Conservation (phyloP, 1,140 invertebrate genomes). For the Drosophila pseudoananassae region DNA sequence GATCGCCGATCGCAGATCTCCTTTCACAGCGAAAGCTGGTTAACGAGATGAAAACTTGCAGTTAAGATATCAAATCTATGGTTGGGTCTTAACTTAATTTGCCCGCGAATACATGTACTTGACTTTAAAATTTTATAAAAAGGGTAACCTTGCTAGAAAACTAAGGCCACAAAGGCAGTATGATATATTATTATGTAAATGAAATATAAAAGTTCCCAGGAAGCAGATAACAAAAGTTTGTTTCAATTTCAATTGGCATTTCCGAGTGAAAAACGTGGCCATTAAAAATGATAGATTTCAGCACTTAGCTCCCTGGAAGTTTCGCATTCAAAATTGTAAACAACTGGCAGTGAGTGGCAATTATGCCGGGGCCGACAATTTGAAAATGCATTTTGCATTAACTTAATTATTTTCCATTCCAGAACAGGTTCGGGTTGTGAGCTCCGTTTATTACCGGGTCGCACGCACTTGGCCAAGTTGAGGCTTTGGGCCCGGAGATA, state of each 20-base stretch:
- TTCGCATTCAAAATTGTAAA: slow-evolving; percentile 40
- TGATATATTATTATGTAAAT: background rate
- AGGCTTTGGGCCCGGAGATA: slow-evolving; percentile 39
- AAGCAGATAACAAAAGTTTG: background rate
- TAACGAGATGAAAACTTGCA: slow-evolving; percentile 25
- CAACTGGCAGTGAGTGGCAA: slow-evolving; percentile 33
- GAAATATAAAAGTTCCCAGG: background rate
- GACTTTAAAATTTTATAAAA: slow-evolving; percentile 15
- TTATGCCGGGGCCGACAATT: slow-evolving; percentile 54
- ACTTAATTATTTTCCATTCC: slow-evolving; percentile 75
- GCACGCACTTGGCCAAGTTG: slow-evolving; percentile 58
- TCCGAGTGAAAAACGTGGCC: background rate
- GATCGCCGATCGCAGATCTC: slow-evolving; percentile 13
- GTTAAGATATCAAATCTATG: slow-evolving; percentile 27
- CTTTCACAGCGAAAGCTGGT: slow-evolving; percentile 36
- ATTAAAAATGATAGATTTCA: slow-evolving; percentile 55
- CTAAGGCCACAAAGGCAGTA: background rate
- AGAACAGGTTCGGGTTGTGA: slow-evolving; percentile 38
- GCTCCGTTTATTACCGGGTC: slow-evolving; percentile 63
- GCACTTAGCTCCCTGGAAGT: slow-evolving; percentile 24
- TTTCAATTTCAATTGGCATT: slow-evolving; percentile 20
- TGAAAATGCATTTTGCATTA: slow-evolving; percentile 79
- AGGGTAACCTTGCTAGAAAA: background rate
- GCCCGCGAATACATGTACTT: background rate
- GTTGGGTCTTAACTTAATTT: slow-evolving; percentile 15